A percentile compares a stretch with the other conserved stretches of the same genome.
phyloP scores from a whole-genome alignment of 2,797 vertebrate species.

The Amniataba percoides region DNA sequence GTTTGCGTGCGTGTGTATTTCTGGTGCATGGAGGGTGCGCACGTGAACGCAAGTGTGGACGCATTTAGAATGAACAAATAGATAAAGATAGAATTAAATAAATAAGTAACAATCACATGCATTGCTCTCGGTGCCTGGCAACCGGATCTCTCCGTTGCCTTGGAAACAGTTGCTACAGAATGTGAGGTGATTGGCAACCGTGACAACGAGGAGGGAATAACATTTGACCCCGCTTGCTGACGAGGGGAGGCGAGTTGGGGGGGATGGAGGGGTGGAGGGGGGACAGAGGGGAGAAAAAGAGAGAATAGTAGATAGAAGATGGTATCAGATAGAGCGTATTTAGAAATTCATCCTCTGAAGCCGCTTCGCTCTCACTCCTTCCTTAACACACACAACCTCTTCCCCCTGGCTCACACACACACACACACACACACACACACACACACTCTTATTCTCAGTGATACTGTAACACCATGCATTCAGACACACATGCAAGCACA shows the following conservation, averaged over 20 bases:
- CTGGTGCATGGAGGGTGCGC: conserved; percentile 51
- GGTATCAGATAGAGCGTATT: conserved; percentile 65
- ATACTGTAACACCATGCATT: conserved; percentile 51
- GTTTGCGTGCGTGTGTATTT: conserved; percentile 32
- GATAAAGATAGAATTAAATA: conserved; percentile 89
- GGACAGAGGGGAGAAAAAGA: not conserved
- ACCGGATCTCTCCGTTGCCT: conserved; percentile 87
- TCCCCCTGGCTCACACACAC: conserved; percentile 34
- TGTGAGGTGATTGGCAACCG: conserved; percentile 88
- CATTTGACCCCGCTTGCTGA: conserved; percentile 87
- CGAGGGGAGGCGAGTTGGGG: conserved; percentile 63
- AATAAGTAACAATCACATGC: conserved; percentile 88
- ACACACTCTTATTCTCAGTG: conserved; percentile 27
- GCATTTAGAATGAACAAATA: conserved; percentile 87
- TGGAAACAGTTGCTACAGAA: conserved; percentile 90
- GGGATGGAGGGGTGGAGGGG: not conserved
- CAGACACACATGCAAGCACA: conserved; percentile 22
- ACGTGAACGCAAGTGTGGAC: conserved; percentile 65
- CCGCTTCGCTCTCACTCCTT: conserved; percentile 63
- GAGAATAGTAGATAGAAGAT: conserved; percentile 58
- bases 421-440: conserved; percentile 33
- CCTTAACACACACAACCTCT: conserved; percentile 54
- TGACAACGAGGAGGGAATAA: conserved; percentile 88
- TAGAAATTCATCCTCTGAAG: conserved; percentile 77
- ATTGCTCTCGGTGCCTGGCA: conserved; percentile 89